phyloP scores from a whole-genome alignment of 2,797 vertebrate species.

The Mionectes olivaceus region DNA sequence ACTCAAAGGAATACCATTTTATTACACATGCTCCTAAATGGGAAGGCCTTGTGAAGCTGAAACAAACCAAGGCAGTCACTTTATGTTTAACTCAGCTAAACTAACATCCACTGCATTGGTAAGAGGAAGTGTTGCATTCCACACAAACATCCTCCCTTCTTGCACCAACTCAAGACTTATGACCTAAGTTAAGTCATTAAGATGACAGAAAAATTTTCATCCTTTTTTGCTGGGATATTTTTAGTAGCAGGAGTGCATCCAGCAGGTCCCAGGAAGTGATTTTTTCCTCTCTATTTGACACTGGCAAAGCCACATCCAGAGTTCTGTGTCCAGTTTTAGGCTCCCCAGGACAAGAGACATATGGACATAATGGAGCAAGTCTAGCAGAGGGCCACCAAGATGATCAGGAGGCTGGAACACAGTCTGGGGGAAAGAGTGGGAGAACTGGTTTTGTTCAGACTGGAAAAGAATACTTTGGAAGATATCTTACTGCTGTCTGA shows the following conservation, averaged over 20 bases:
- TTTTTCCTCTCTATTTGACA: neutral
- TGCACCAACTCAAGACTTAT: neutral
- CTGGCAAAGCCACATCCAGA: neutral
- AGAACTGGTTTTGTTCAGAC: neutral
- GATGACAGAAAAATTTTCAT: neutral
- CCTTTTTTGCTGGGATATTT: constrained; percentile 5
- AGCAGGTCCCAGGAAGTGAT: neutral
- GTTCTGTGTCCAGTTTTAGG: neutral
- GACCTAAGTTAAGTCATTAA: constrained; percentile 1
- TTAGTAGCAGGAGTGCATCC: neutral
- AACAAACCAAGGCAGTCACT: constrained; percentile 4
- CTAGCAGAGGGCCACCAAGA: neutral
- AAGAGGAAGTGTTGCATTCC: neutral
- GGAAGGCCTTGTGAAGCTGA: neutral
- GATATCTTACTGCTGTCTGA: neutral
- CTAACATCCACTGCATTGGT: neutral
- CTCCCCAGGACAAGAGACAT: neutral
- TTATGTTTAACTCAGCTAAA: neutral
- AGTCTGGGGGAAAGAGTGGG: neutral
- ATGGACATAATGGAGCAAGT: neutral
- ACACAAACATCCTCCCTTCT: constrained; percentile 7
- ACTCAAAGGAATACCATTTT: neutral
- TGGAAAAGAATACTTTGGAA: neutral
- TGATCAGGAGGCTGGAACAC: neutral
- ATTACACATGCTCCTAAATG: neutral